Conservation (phyloP, 30 jellyfish, hydroid and myxozoan species). For the Sanderia malayensis region DNA sequence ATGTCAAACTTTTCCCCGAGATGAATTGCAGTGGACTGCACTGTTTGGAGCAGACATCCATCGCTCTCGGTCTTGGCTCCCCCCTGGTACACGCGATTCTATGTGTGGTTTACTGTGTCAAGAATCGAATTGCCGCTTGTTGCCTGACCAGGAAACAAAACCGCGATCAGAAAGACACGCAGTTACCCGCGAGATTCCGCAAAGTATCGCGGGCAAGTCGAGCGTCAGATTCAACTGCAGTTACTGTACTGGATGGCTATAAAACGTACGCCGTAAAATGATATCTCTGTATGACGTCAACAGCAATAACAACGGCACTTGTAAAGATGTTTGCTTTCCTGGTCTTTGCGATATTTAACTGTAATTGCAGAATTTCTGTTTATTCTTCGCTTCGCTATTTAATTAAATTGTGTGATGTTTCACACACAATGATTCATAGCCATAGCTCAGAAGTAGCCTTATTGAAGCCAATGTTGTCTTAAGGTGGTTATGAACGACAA, state of each 20-base stretch:
- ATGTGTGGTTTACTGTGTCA: constrained; percentile 14
- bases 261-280: constrained; percentile 35
- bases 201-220: constrained; percentile 61
- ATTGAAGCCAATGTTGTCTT: too few species aligned
- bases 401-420: too few species aligned
- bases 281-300: too few species aligned
- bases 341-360: too few species aligned
- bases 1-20: constrained; percentile 30
- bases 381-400: too few species aligned
- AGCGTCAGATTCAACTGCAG: constrained; percentile 50
- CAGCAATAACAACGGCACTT: too few species aligned
- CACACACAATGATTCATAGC: too few species aligned
- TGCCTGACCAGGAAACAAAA: constrained; percentile 15
- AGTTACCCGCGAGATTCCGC: constrained; percentile 19
- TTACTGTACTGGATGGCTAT: constrained; percentile 48
- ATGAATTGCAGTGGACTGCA: constrained; percentile 4
- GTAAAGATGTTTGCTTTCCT: too few species aligned
- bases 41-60: constrained; percentile 34
- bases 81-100: constrained; percentile 31
- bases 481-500: too few species aligned
- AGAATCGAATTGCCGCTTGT: constrained; percentile 14
- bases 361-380: too few species aligned
- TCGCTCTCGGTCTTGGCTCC: constrained; percentile 30
- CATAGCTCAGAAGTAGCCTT: too few species aligned
- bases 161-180: not conserved